Base-by-base conservation (phyloP, 2,888 invertebrate genomes). In the Ennomos erosarius region DNA sequence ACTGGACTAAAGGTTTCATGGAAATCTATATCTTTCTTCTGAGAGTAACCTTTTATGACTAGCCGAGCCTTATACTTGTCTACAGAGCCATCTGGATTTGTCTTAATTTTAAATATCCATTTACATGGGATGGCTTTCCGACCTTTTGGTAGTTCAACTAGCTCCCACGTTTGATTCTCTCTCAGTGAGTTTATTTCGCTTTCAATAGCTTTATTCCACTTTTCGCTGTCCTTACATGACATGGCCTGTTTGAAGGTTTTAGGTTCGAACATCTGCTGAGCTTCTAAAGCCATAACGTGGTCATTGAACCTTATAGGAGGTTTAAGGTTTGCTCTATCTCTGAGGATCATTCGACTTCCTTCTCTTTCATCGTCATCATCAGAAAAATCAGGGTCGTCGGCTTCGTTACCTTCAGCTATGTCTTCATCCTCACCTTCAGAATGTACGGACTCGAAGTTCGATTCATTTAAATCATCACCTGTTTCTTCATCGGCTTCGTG, bases 31-130 rank as follows among this genome's bases (percentile, higher is more conserved):
- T 42, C 46, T 26, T 43, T 43, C 10, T 43, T 16, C 10, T 43
- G 43, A 4, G 9, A 10, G 10, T 10, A 43, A 9, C 43, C 43
- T 10, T 26, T 43, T 26, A 43, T 5, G 26, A 26, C 26, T 9
- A 43, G 43, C 10, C 26, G 10, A 26, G 26, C 26, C 16, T 26
- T 26, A 10, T 43, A 43, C 10, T 43, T 43, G n/a, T 43, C 26
- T 6, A 43, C 26, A 13, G 26, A 26, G 26, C 42, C 42, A 43
- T 43, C 26, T 2, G 42, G 42, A 10, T 43, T 43, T 8, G 8
- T 16, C 10, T 43, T 43, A 6, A 43, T 43, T 8, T 10, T 9
- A 43, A 43, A 13, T 5, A 82, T 11, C 88, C 90, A 66, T 58
- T 53, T 63, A 61, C 45, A 57, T 11, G 35, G 35, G 12, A 46